These are phyloP conservation scores for Gerris buenoi DNA, from an alignment of 1,140 invertebrate genomes.

Conservation along the genomic window DNA sequence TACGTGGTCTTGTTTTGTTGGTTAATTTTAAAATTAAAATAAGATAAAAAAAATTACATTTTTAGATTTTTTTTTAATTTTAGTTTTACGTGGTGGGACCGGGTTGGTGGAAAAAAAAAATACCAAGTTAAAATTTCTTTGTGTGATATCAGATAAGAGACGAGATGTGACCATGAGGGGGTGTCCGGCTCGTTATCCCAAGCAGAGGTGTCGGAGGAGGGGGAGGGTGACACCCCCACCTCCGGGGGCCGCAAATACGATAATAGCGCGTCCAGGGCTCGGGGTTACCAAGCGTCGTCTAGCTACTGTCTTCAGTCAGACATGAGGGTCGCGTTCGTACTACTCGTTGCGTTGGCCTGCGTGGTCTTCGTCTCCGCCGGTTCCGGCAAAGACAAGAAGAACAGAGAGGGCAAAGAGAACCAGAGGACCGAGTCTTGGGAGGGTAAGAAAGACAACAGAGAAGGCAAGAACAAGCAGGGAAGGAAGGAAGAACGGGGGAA, in stretches of 20 bases:
- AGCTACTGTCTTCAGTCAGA: not conserved
- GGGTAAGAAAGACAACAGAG: not conserved
- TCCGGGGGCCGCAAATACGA: not conserved
- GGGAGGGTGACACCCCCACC: not conserved
- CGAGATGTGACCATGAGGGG: no score
- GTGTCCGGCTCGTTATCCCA: no score
- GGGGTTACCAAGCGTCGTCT: not conserved
- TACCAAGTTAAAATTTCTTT: no score
- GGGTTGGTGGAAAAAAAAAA: no score
- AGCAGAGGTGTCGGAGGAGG: no score
- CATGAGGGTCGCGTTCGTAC: not conserved
- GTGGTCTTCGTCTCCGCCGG: not conserved
- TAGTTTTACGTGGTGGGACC: no score
- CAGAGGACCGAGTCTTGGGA: not conserved
- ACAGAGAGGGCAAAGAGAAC: not conserved
- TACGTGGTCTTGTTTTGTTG: no score
- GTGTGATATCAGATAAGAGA: no score
- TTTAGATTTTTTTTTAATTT: no score
- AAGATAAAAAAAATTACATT: no score
- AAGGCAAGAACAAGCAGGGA: not conserved
- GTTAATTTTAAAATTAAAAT: no score
- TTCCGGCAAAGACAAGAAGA: not conserved
- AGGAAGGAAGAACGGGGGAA: not conserved
- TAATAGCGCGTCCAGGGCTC: no score
- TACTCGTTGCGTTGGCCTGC: not conserved